Base-by-base conservation (phyloP, 1,140 invertebrate species). In the Diachasmimorpha longicaudata region DNA sequence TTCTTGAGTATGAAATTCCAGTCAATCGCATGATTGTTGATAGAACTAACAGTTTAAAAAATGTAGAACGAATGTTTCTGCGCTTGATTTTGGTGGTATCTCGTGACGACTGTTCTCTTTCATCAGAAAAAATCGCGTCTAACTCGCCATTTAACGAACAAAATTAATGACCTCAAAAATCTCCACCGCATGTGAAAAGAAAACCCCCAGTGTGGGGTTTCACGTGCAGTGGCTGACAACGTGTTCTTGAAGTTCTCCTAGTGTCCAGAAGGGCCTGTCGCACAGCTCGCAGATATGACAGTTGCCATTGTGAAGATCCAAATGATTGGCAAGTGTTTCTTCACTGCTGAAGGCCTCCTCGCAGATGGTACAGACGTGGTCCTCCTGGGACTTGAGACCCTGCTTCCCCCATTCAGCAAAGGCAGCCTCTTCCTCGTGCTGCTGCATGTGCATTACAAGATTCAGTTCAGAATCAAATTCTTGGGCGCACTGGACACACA, bases 251-350 rank as follows among this genome's bases (percentile, higher is more conserved):
- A 89, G 52, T 8, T 88, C 83, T 25, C 80, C 79, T 0, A 88
- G 70, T 10, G 78, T 87, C 0, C 81, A 71, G 19, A 88, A 88
- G 0, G 82, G 81, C 37, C 84, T 84, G 8, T 88, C 87, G 31
- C 88, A 89, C 4, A 89, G 71, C n/a, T 86, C 72, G 70, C 88
- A 89, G 21, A 87, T 74, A 39, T 88, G 84, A 0, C 81, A 76
- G 14, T 81, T 83, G 1, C 77, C 82, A 68, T 87, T 85, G 58
- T 87, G 86, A 9, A 80, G 74, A 36, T 88, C 82, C 1, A 84
- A 67, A 75, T 88, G 88, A 68, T 87, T 83, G 0, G 78, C 74
- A 0, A 89, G 70, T 16, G 85, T 83, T 0, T 82, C 74, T 48
- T 87, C 81, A 0, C 76, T 83, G 0, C 79, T 52, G 36, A 87